phyloP scores from a whole-genome alignment of 2,888 invertebrate species.

The Ochropleura leucogaster region DNA sequence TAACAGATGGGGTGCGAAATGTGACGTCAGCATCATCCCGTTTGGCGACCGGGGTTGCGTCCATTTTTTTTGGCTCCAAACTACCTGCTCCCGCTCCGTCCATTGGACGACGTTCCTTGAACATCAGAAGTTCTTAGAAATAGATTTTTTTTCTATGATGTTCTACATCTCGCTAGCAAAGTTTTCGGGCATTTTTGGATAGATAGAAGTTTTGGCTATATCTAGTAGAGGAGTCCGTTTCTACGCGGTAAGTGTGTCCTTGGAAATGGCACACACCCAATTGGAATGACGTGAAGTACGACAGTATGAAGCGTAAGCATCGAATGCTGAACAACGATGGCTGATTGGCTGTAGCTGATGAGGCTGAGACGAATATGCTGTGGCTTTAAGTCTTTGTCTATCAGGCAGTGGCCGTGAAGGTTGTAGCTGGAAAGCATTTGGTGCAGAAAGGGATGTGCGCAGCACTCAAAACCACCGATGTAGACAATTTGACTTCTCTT shows the following conservation, averaged over 20 bases:
- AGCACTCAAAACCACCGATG: conserved; percentile 85
- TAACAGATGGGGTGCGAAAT: conserved; percentile 11
- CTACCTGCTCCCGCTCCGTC: conserved; percentile 43
- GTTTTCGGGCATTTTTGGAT: conserved; percentile 70
- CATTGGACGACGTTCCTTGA: conserved; percentile 24
- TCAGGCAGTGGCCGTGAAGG: background rate
- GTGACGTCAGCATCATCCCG: conserved; percentile 10
- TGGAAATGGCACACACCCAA: conserved; percentile 64
- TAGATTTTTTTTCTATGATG: conserved; percentile 77
- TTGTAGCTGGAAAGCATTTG: conserved; percentile 71
- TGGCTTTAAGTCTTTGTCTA: background rate
- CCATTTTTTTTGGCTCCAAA: conserved; percentile 24
- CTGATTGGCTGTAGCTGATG: background rate
- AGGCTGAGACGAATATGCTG: background rate
- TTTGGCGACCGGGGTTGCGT: background rate
- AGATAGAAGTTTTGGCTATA: conserved; percentile 48
- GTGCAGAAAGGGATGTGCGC: conserved; percentile 84
- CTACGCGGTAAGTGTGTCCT: conserved; percentile 83
- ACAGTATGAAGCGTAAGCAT: conserved; percentile 79
- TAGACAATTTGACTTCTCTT: conserved; percentile 88
- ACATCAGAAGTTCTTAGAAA: conserved; percentile 39
- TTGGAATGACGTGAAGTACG: conserved; percentile 84
- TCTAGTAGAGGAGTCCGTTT: conserved; percentile 81
- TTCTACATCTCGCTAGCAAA: conserved; percentile 78
- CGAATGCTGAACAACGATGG: conserved; percentile 52